Evolutionary conservation across 1,140 invertebrate species (phyloP).

Genomic region (Aricia agestis): DNA sequence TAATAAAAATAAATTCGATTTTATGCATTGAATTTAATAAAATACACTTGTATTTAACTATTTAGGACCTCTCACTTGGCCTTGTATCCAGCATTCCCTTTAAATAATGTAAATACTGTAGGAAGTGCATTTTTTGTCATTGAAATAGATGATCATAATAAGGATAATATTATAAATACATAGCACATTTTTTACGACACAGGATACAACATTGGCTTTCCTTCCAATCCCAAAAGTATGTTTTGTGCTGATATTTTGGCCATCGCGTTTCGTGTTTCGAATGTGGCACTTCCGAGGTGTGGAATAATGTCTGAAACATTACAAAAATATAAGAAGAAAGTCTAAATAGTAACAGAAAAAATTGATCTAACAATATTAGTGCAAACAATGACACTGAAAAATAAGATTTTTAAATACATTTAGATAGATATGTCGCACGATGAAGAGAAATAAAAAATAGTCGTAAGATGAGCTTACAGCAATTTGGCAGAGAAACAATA

Average conservation of each 20-base stretch:
- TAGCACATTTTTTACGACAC: conserved; percentile 27
- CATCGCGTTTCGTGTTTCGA: conserved; percentile 87
- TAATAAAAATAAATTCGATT: no score
- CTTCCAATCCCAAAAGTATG: conserved; percentile 84
- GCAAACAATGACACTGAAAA: no score
- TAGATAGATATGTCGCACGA: no score
- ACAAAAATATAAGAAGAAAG: no score
- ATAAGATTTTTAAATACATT: no score
- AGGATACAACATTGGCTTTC: conserved; percentile 78
- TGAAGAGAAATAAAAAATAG: no score
- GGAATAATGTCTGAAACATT: conserved; percentile 84
- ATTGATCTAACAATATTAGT: no score
- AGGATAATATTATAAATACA: no score
- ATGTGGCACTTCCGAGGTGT: conserved; percentile 91
- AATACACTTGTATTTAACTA: no score
- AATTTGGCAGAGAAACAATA: conserved; percentile 86
- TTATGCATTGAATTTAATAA: no score
- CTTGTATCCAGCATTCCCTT: neutral
- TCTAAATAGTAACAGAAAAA: no score
- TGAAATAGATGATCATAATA: no score
- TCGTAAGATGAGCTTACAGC: conserved; percentile 75
- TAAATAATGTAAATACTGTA: neutral
- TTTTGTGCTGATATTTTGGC: conserved; percentile 86
- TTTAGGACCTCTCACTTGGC: neutral
- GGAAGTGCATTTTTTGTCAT: neutral